Base-by-base conservation (phyloP, 2,797 vertebrate genomes). In the Rachycentron canadum region DNA sequence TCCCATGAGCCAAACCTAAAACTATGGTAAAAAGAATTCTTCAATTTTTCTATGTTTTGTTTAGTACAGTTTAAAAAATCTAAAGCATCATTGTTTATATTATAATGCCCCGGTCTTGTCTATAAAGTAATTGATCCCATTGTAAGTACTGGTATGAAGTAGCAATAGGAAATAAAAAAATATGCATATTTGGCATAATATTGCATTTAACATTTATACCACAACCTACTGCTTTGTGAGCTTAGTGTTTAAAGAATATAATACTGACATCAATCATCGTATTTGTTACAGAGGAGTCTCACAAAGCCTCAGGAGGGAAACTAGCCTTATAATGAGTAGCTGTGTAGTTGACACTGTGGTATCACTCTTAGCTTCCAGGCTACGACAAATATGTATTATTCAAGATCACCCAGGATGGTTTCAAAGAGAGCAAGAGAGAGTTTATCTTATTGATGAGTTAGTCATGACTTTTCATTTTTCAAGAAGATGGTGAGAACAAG, bases 301-400 rank as follows among this genome's bases (percentile, higher is more conserved):
- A 49, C 10, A 57, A n/a, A n/a, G 73, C 80, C 78, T 82, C 25
- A 43, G 75, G 72, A 78, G 36, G 63, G 41, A 58, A 58, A 65
- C 58, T 65, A 49, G 38, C 17, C 69, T 50, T 43, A 64, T 9
- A 69, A 60, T 56, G 38, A 78, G 56, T 13, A 38, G 21, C 12
- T n/a, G 23, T 50, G 25, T 40, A 64, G 26, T 43, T 47, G 34
- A 40, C 1, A 4, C 30, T 61, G 21, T n/a, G 10, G 30, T 49
- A 41, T 76, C 61, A 49, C 21, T 28, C 13, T 53, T 4, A 41
- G 5, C 41, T 12, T 73, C 23, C 21, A 65, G n/a, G 26, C 19
- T 55, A 30, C 36, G 9, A 36, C n/a, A 58, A 26, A 40, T 21
- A 30, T 63, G 11, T 40, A 21, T 32, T 52, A 13, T 47, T 43